Conservation (phyloP, 2,888 invertebrate species). For the Leptura quadrifasciata region DNA sequence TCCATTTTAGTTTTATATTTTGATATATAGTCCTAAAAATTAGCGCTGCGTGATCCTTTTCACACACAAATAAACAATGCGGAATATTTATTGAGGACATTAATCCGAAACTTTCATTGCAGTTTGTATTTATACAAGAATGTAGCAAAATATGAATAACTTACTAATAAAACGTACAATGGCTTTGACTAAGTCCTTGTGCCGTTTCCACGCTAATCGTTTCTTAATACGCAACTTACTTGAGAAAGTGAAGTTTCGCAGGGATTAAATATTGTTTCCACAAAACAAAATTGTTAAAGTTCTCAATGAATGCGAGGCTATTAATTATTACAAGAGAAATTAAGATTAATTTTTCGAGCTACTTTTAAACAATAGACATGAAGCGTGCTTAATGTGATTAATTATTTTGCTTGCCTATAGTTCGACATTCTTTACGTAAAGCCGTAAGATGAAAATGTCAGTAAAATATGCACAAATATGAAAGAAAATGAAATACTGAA, state of each 20-base stretch:
- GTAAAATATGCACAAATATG: not conserved
- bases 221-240: constrained; percentile 1
- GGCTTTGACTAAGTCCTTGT: not conserved
- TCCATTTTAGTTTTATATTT: too few relatives aligned
- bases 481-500: not conserved
- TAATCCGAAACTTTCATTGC: not conserved
- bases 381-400: constrained; percentile 4
- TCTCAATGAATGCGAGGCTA: constrained; percentile 3
- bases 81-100: not conserved
- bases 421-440: not conserved
- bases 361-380: constrained; percentile 1
- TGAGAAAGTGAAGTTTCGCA: constrained; percentile 3
- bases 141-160: not conserved
- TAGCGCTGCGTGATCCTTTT: too few relatives aligned
- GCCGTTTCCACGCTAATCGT: not conserved
- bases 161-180: not conserved
- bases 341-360: constrained; percentile 3
- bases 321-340: constrained; percentile 1
- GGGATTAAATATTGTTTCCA: constrained; percentile 1
- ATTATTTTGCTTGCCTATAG: not conserved
- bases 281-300: constrained; percentile 4
- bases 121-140: not conserved
- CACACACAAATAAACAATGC: too few relatives aligned
- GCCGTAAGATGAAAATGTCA: constrained; percentile 1
- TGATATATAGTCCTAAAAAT: too few relatives aligned